Evolutionary conservation across 2,113 vertebrate species (phyloP).

Genomic region (Odocoileus virginianus): DNA sequence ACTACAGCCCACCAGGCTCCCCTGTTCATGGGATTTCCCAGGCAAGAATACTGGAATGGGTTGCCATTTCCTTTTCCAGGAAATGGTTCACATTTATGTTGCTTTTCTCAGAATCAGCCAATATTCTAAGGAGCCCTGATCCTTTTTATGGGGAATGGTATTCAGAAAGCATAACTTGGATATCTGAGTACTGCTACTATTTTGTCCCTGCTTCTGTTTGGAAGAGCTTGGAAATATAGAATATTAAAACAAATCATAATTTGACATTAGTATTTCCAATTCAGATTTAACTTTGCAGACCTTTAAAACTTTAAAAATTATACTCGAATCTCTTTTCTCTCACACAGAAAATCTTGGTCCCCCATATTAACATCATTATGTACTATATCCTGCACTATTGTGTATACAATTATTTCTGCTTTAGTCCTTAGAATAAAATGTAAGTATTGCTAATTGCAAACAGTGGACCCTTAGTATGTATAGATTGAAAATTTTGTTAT

Average conservation of each 20-base stretch:
- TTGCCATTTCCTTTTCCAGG: neutral
- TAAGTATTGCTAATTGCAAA: neutral
- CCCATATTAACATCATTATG: neutral
- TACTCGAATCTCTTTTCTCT: neutral
- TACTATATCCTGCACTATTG: neutral
- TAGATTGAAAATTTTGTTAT: neutral
- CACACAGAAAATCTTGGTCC: slow-evolving; percentile 26
- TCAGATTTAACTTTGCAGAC: neutral
- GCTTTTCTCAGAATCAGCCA: neutral
- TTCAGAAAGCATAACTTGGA: neutral
- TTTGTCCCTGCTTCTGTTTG: neutral
- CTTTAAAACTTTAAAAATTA: neutral
- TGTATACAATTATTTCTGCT: neutral
- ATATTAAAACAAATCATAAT: neutral
- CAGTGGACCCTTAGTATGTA: neutral
- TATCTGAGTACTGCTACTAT: neutral
- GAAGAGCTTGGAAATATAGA: neutral
- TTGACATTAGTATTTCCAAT: neutral
- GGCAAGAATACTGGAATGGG: neutral
- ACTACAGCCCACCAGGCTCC: neutral
- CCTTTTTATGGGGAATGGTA: neutral
- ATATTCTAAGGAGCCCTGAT: neutral
- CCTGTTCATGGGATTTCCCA: neutral
- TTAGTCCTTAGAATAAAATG: neutral
- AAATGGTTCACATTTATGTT: neutral